phyloP scores from a whole-genome alignment of 2,797 vertebrate species.

The Carduelis carduelis region DNA sequence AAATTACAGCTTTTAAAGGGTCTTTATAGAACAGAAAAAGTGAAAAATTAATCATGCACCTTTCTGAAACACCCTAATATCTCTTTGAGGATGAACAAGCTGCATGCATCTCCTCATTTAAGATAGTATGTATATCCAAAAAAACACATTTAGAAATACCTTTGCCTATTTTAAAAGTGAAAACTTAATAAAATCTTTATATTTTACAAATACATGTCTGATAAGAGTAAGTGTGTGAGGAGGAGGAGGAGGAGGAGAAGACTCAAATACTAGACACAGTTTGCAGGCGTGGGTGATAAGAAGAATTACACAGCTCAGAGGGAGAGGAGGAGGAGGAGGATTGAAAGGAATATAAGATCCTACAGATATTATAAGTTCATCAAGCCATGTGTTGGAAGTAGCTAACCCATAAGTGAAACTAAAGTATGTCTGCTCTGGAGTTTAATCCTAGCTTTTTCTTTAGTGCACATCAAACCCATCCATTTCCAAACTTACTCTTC shows the following conservation, averaged over 20 bases:
- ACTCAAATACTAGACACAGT: conserved; percentile 54
- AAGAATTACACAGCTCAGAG: conserved; percentile 8
- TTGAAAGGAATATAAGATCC: conserved; percentile 50
- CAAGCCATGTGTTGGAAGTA: conserved; percentile 28
- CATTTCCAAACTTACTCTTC: not conserved
- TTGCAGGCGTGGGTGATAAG: conserved; percentile 47
- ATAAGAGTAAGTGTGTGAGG: conserved; percentile 13
- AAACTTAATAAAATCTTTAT: conserved; percentile 16
- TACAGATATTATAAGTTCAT: conserved; percentile 16
- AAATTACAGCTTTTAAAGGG: not conserved
- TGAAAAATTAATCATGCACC: not conserved
- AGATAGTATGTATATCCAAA: not conserved
- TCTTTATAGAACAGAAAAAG: not conserved
- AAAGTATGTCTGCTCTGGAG: not conserved
- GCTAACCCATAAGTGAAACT: conserved; percentile 11
- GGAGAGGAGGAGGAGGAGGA: conserved; percentile 55
- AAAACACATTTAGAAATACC: conserved; percentile 1
- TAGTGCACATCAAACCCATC: not conserved
- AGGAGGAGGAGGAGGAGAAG: conserved; percentile 16
- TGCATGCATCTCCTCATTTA: not conserved
- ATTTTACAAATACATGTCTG: conserved; percentile 46
- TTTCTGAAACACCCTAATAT: not conserved
- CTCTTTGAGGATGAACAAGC: not conserved
- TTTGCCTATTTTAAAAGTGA: conserved; percentile 23
- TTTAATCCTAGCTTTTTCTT: not conserved